These are phyloP conservation scores for Acanthoscelides obtectus DNA, from an alignment of 2,888 invertebrate genomes.

Conservation along the genomic window DNA sequence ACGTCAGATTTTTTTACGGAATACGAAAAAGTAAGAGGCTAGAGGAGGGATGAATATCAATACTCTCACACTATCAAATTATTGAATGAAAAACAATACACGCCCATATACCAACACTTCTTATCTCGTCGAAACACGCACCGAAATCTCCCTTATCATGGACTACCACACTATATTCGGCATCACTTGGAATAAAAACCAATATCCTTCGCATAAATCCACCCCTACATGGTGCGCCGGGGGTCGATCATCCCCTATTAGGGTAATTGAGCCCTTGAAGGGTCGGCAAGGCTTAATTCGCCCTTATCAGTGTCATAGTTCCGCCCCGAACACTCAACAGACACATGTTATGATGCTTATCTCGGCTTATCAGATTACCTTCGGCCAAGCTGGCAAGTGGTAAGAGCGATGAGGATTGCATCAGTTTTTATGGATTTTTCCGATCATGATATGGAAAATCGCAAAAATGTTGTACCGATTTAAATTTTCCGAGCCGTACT, in stretches of 20 bases:
- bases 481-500: too few relatives aligned
- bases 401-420: background rate
- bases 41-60: too few relatives aligned
- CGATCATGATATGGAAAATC: too few relatives aligned
- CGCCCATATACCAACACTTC: background rate
- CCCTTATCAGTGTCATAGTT: conserved; percentile 24
- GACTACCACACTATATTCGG: background rate
- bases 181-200: background rate
- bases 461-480: too few relatives aligned
- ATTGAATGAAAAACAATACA: background rate
- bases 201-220: background rate
- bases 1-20: too few relatives aligned
- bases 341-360: conserved; percentile 46
- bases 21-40: too few relatives aligned
- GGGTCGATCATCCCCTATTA: conserved; percentile 7
- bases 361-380: conserved; percentile 38
- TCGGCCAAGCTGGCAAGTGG: conserved; percentile 10
- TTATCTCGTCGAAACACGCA: background rate
- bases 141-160: background rate
- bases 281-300: conserved; percentile 22
- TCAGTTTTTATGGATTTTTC: background rate
- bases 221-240: background rate
- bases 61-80: too few relatives aligned
- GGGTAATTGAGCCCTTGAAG: conserved; percentile 21
- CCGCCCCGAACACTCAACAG: conserved; percentile 37